These are phyloP conservation scores for Thaleichthys pacificus DNA, from an alignment of 2,797 vertebrate species.

Conservation along the genomic window DNA sequence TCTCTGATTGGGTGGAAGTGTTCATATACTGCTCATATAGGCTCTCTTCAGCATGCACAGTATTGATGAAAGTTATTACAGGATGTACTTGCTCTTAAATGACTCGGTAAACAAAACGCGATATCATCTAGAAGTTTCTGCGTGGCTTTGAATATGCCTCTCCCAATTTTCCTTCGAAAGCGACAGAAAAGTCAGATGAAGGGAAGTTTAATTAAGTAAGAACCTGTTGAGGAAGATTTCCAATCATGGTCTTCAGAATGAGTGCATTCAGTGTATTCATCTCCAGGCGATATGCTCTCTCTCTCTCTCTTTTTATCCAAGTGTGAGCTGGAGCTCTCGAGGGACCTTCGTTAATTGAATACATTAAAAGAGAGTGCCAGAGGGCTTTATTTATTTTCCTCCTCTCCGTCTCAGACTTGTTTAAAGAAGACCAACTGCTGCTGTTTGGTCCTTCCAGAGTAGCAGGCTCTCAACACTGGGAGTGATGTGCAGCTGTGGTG, in stretches of 20 bases:
- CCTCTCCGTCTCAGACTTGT: slow-evolving; percentile 78
- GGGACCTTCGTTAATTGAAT: slow-evolving; percentile 84
- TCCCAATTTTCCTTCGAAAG: slow-evolving; percentile 70
- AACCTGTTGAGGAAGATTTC: slow-evolving; percentile 83
- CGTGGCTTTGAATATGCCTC: slow-evolving; percentile 59
- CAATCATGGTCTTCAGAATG: slow-evolving; percentile 78
- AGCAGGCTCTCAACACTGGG: slow-evolving; percentile 75
- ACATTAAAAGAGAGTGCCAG: slow-evolving; percentile 80
- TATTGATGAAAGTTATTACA: slow-evolving; percentile 62
- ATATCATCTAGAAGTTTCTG: slow-evolving; percentile 59
- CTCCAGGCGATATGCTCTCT: slow-evolving; percentile 77
- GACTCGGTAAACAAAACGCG: slow-evolving; percentile 69
- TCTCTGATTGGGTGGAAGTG: slow-evolving; percentile 72
- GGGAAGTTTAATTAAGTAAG: slow-evolving; percentile 83
- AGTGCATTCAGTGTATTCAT: slow-evolving; percentile 81
- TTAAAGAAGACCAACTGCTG: slow-evolving; percentile 82
- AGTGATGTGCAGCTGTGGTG: slow-evolving; percentile 58
- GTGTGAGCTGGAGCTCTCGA: slow-evolving; percentile 76
- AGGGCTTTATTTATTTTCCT: slow-evolving; percentile 84
- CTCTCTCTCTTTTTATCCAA: slow-evolving; percentile 79
- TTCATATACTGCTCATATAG: slow-evolving; percentile 68
- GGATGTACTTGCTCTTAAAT: slow-evolving; percentile 55
- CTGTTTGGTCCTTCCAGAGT: slow-evolving; percentile 73
- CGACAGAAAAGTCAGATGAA: slow-evolving; percentile 70
- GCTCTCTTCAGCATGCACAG: slow-evolving; percentile 57